Conservation (phyloP, 2,113 vertebrate genomes). For the Alexandromys fortis region DNA sequence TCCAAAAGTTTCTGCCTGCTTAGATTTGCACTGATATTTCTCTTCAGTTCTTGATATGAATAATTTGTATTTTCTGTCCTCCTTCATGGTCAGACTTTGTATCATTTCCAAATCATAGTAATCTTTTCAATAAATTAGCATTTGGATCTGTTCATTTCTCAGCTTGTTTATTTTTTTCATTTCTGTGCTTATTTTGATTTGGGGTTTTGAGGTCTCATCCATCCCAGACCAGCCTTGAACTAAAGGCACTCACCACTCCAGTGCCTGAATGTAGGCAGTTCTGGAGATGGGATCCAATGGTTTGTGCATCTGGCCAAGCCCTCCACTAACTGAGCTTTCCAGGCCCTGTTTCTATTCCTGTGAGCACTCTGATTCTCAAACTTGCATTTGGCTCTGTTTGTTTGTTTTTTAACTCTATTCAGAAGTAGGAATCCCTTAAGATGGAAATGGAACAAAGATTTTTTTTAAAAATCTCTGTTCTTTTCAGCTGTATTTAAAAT, state of each 20-base stretch:
- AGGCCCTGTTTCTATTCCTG: background rate
- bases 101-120: background rate
- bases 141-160: background rate
- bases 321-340: no score
- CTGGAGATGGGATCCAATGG: background rate
- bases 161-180: background rate
- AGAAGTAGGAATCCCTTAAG: background rate
- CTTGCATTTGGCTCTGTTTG: background rate
- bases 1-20: background rate
- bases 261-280: background rate
- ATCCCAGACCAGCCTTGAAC: background rate
- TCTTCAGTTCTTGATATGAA: background rate
- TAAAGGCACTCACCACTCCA: background rate
- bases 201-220: background rate
- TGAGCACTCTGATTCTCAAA: background rate
- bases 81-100: background rate
- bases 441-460: background rate
- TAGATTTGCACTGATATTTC: background rate
- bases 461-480: background rate
- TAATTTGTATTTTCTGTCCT: background rate
- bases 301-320: no score
- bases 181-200: background rate
- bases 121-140: background rate
- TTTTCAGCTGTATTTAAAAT: slow-evolving; percentile 26
- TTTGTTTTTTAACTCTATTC: background rate